Percentiles rank a stretch among this genome's conserved stretches.
Conservation (phyloP, 2,888 invertebrate genomes). For the Elmis aenea region DNA sequence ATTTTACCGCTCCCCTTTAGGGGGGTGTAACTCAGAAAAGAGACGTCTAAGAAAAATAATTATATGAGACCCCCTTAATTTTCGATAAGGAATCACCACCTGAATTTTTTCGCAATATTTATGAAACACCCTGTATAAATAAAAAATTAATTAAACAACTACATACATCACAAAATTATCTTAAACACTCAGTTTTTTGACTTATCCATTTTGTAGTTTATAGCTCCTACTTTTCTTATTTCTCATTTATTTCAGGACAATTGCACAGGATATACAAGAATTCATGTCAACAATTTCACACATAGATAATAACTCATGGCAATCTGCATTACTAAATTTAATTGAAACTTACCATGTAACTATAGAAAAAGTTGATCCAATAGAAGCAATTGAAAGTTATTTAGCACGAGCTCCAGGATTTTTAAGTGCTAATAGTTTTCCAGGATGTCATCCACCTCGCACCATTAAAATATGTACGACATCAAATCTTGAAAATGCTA, state of each 20-base stretch:
- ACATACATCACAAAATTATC: no score
- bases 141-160: no score
- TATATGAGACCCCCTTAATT: no score
- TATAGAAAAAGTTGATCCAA: slow-evolving; percentile 53
- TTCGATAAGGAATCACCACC: no score
- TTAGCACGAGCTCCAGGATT: slow-evolving; percentile 58
- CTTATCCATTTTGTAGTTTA: no score
- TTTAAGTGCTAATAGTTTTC: slow-evolving; percentile 55
- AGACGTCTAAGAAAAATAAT: no score
- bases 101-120: no score
- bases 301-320: slow-evolving; percentile 48
- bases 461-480: slow-evolving; percentile 60
- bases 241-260: slow-evolving; percentile 36
- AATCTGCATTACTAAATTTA: slow-evolving; percentile 55
- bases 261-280: slow-evolving; percentile 51
- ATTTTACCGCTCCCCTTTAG: no score
- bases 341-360: slow-evolving; percentile 56
- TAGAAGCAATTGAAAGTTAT: slow-evolving; percentile 62
- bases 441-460: slow-evolving; percentile 63
- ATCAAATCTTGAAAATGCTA: slow-evolving; percentile 63
- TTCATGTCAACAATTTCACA: slow-evolving; percentile 47
- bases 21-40: no score
- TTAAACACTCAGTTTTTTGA: no score
- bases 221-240: no score
- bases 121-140: no score